These are phyloP conservation scores for Ptychodera flava DNA, from an alignment of 35 echinoderm and acorn worm genomes.

Conservation along the genomic window DNA sequence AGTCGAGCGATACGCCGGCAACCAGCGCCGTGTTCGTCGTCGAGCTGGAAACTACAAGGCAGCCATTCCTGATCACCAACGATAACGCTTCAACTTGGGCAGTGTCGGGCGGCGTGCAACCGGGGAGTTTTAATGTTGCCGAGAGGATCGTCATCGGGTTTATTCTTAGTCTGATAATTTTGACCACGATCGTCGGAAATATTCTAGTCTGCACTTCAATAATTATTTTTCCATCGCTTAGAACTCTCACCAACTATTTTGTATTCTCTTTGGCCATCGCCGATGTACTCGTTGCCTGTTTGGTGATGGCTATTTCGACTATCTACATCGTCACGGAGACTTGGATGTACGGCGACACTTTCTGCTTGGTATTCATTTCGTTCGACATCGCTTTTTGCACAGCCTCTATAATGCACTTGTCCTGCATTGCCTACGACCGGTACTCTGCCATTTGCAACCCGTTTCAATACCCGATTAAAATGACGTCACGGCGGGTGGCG, in stretches of 20 bases:
- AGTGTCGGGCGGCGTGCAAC: not conserved
- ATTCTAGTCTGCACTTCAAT: conserved; percentile 30
- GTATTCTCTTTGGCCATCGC: conserved; percentile 37
- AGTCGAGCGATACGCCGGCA: not conserved
- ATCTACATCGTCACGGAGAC: conserved; percentile 26
- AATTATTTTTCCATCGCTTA: conserved; percentile 11
- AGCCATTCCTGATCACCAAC: not conserved
- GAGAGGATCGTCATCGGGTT: conserved; percentile 24
- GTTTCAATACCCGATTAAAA: conserved; percentile 18
- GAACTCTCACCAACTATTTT: conserved; percentile 46
- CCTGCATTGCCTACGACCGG: conserved; percentile 43
- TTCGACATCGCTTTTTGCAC: conserved; percentile 18
- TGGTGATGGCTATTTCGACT: conserved; percentile 26
- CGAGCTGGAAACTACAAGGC: not conserved
- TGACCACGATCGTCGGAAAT: conserved; percentile 28
- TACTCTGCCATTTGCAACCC: conserved; percentile 43
- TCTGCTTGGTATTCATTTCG: conserved; percentile 23
- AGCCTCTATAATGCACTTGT: conserved; percentile 30
- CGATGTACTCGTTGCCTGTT: conserved; percentile 26
- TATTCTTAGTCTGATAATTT: conserved; percentile 14
- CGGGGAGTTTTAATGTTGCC: not conserved
- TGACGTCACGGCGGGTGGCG: conserved; percentile 14
- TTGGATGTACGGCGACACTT: conserved; percentile 9
- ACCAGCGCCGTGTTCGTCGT: not conserved
- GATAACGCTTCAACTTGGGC: not conserved